These are phyloP conservation scores for Lophura nycthemera DNA, from an alignment of 2,113 vertebrate species.

Conservation along the genomic window DNA sequence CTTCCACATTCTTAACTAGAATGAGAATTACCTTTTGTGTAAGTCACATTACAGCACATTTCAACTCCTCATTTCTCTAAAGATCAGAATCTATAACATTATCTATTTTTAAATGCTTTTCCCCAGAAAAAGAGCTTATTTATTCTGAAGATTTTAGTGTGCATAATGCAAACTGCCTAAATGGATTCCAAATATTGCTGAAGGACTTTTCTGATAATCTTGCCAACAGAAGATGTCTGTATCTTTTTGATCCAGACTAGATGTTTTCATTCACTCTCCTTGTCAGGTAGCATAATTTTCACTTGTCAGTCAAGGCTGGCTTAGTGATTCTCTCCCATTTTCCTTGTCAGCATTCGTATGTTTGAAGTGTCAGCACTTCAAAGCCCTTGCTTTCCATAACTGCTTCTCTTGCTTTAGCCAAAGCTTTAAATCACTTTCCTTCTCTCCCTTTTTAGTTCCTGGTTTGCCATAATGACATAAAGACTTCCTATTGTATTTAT, in stretches of 20 bases:
- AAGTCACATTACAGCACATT: neutral
- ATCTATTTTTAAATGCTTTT: neutral
- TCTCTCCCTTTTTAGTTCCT: neutral
- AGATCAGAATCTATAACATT: neutral
- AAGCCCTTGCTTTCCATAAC: neutral
- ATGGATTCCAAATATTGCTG: neutral
- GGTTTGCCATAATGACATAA: neutral
- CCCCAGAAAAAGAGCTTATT: neutral
- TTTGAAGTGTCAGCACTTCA: neutral
- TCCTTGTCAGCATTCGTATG: neutral
- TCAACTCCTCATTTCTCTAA: neutral
- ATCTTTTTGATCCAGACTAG: neutral
- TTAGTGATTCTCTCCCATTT: neutral
- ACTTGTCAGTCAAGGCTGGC: neutral
- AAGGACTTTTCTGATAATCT: neutral
- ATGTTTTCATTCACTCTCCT: neutral
- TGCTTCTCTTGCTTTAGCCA: neutral
- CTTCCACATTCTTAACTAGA: neutral
- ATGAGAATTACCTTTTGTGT: neutral
- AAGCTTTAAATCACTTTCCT: neutral
- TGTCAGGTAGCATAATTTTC: conserved; percentile 5
- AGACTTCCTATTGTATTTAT: neutral
- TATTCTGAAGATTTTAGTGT: neutral
- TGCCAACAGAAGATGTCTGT: neutral
- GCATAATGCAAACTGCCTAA: neutral